phyloP scores from a whole-genome alignment of 1,140 invertebrate genomes.

The Neodiprion virginianus region DNA sequence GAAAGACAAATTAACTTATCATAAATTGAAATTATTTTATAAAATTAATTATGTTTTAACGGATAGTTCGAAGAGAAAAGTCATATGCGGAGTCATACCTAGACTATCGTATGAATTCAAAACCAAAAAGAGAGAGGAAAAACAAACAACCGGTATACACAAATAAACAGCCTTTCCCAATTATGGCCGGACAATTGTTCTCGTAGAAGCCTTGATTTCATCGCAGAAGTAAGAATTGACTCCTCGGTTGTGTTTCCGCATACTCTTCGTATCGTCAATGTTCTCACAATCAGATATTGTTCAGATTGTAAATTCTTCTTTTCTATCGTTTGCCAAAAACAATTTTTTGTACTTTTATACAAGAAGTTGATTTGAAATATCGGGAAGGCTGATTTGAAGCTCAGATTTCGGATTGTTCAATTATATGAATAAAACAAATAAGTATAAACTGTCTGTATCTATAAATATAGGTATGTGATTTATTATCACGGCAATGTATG shows the following conservation, averaged over 20 bases:
- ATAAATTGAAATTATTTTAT: no score
- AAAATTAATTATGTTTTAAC: no score
- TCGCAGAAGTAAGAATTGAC: background rate
- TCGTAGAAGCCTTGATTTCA: background rate
- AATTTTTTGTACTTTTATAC: background rate
- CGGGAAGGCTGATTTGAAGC: background rate
- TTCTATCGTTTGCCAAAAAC: background rate
- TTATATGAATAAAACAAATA: background rate
- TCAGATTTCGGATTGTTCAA: background rate
- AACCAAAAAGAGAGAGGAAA: background rate
- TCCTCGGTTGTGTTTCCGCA: background rate
- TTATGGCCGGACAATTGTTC: background rate
- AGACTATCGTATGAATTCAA: background rate
- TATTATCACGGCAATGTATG: background rate
- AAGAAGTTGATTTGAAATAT: background rate
- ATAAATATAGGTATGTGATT: background rate
- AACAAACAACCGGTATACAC: no score
- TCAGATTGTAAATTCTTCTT: background rate
- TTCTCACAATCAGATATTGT: no score
- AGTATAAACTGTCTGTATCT: background rate
- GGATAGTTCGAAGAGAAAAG: background rate
- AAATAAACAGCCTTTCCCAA: background rate
- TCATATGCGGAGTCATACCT: background rate
- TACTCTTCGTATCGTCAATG: background rate
- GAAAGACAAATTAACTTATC: no score